Base-by-base conservation (phyloP, 2,797 vertebrate species). In the Loriculus beryllinus region DNA sequence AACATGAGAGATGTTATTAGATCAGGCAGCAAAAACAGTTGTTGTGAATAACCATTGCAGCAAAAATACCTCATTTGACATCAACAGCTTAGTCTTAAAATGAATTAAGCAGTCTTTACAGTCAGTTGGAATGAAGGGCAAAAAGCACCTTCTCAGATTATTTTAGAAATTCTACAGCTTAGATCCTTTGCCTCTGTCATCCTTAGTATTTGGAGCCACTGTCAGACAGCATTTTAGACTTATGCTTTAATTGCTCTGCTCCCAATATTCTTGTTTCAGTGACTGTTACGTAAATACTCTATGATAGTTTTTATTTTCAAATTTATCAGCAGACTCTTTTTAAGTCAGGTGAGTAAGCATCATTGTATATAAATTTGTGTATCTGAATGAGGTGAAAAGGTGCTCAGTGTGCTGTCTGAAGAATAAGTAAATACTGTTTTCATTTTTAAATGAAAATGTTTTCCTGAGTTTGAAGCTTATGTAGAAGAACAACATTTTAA, bases 241-340 rank as follows among this genome's bases (percentile, higher is more conserved):
- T 76, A 14, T 0, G 1, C 42, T 39, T 74, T 59, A 75, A 31
- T 51, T 90, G 26, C 57, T 91, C 40, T 86, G 21, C 9, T 92
- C 88, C 64, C 33, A 14, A 7, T 67, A 45, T 63, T 83, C 28
- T 81, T 9, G 2, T 71, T 54, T 93, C 22, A 56, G 59, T 90
- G 74, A 83, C 37, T 86, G 19, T 75, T 93, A 20, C 14, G 10
- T 91, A 90, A 93, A 92, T 86, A 83, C 29, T 89, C n/a, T 85
- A 4, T 79, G 82, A 85, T 81, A 86, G 70, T 56, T 83, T 87
- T 76, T 93, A 33, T 72, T 93, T 93, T 76, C 54, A 84, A 92
- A 80, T 90, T 86, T 82, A 74, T 92, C 56, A 77, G 51, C 74
- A 82, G 82, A 49, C 49, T 79, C 78, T 82, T 67, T 92, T 70